Evolutionary conservation across 2,888 invertebrate genomes (phyloP), one percentile per base, ranked within the genome.

Genomic region (Andrena praecox): DNA sequence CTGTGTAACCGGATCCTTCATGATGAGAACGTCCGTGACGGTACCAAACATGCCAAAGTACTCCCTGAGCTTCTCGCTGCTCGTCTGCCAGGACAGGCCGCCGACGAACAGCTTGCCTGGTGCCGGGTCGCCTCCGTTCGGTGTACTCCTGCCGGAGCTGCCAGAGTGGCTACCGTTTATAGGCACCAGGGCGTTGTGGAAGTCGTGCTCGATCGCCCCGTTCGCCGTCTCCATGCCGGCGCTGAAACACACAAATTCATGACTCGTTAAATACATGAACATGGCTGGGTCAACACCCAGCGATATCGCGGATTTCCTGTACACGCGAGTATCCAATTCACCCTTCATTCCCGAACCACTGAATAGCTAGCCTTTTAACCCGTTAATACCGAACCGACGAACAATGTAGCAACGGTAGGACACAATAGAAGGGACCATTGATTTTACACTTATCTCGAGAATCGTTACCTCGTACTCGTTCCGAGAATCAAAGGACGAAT

Each of bases 1-100:
- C 97, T 98, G 98, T 86, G 98, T 98, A 54, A 98, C 97, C 0
- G 98, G 98, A 94, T 98, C 98, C 95, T 98, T 98, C 98, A 98
- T 98, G 91, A 98, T 98, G 84, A 98, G 96, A 76, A 98, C 98
- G 93, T 98, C 98, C 48, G 98, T 97, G 87, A 98, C 98, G 5
- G 97, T 96, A 78, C 98, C 98, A 91, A 98, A 98, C 97, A 98
- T 97, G 76, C 97, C 97, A 90, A 98, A 98, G 94, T 98, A 98
- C 91, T 98, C 98, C 90, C 97, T 95, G n/a, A 98, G 96, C 94
- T 98, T 98, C 94, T 98, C 98, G 75, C 97, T 97, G 92, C 98
- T 97, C 24, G 98, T 98, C 95, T 98, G 98, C 98, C 98, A 98
- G 94, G 98, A 98, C 82, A 98, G 96, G 0, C 98, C 98, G 4